Base-by-base conservation (phyloP, 2,888 invertebrate genomes). In the Tethea ocularis region DNA sequence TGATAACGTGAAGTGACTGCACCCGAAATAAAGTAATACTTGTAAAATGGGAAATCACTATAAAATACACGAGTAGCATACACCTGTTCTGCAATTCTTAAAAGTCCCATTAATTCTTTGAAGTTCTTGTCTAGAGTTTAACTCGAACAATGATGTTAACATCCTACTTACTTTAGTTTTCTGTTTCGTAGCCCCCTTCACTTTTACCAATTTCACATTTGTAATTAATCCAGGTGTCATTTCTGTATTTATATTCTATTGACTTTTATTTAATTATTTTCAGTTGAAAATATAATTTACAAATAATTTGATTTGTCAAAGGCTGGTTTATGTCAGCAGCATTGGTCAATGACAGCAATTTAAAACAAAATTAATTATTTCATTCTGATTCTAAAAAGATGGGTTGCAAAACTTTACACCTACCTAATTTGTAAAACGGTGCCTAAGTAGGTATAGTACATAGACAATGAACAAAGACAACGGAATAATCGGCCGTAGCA, bases 161-260 rank as follows among this genome's bases (percentile, higher is more conserved):
- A 23, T 20, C 15, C 61, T 61, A 68, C 66, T 64, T 66, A 51
- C 57, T 58, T 56, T 73, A 51, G 62, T 56, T 56, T 63, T 75
- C 57, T 56, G 57, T 61, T 66, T 75, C 58, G 66, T 71, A 57
- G 55, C 56, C 64, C 71, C 69, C 58, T 67, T 73, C 33, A 65
- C 63, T 61, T 69, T 71, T 22, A 61, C n/a, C 26, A 24, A 51
- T 64, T 64, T 66, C 38, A 63, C 60, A 56, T 72, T 74, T 53
- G 53, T 55, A 38, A 61, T 57, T 52, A 64, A 52, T 63, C 65
- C 63, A 54, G 72, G 75, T 62, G 63, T 60, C 74, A 72, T 74
- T 66, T 60, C 66, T 20, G 33, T 15, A 15, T 29, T 53, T 46
- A 26, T 41, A 29, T 29, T 24, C 1, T 52, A 15, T 24, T 17